phyloP scores from a whole-genome alignment of 2,113 vertebrate genomes.

The Callospermophilus lateralis region DNA sequence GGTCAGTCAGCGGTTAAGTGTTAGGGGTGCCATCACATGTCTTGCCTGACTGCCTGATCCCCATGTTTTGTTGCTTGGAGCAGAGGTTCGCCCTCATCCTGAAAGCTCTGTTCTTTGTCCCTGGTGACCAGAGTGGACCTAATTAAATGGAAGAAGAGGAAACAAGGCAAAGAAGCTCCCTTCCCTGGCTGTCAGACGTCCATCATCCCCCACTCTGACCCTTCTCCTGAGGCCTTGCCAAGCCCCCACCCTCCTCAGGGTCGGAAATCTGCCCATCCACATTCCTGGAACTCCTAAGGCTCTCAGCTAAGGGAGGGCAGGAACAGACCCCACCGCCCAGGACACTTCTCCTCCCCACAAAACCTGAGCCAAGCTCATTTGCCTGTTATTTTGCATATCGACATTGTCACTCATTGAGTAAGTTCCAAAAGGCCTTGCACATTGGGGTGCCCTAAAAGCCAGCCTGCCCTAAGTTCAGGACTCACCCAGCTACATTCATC shows the following conservation, averaged over 20 bases:
- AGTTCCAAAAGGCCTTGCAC: not conserved
- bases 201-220: accelerated
- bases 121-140: accelerated
- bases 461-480: not conserved
- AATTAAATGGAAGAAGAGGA: not conserved
- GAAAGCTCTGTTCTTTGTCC: not conserved
- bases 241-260: no score
- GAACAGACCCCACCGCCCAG: no score
- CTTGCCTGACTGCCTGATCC: not conserved
- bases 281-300: not conserved
- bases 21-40: not conserved
- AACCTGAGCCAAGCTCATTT: not conserved
- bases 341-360: not conserved
- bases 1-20: not conserved
- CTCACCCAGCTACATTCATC: no score
- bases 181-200: not conserved
- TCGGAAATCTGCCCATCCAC: accelerated
- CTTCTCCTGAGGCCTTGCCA: not conserved
- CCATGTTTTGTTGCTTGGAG: not conserved
- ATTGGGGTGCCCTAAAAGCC: not conserved
- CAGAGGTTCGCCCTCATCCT: not conserved
- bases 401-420: not conserved
- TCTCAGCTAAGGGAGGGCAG: not conserved
- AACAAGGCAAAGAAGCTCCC: not conserved
- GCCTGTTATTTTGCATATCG: not conserved